A percentile compares a stretch with the other conserved stretches of the same genome.
Evolutionary conservation across 1,140 invertebrate genomes (phyloP).

Genomic region (Penaeus japonicus): DNA sequence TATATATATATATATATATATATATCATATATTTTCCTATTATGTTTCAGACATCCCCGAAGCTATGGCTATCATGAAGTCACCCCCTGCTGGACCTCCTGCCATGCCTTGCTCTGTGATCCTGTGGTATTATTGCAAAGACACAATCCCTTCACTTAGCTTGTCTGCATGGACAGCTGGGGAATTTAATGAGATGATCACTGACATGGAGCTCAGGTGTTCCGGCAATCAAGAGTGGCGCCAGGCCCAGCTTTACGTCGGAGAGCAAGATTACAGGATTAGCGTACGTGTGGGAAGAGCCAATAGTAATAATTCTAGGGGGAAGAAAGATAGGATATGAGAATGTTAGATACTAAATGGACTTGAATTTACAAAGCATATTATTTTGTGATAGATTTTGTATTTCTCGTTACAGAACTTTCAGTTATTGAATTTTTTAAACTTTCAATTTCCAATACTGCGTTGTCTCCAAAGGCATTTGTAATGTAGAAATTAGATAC

Average conservation of each 20-base stretch:
- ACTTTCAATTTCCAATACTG: too few relatives aligned
- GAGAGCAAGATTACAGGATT: neutral
- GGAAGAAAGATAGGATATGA: neutral
- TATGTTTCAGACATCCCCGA: constrained; percentile 4
- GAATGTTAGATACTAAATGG: too few relatives aligned
- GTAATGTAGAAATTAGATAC: too few relatives aligned
- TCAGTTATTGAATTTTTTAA: too few relatives aligned
- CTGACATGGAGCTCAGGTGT: neutral
- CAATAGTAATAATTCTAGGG: too few relatives aligned
- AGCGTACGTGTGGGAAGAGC: neutral
- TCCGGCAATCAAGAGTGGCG: constrained; percentile 11
- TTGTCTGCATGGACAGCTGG: constrained; percentile 7
- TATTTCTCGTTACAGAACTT: too few relatives aligned
- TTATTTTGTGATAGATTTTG: too few relatives aligned
- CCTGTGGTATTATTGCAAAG: constrained; percentile 39
- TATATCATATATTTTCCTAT: neutral
- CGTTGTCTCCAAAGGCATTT: too few relatives aligned
- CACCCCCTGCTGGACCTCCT: constrained; percentile 16
- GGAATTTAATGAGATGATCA: neutral
- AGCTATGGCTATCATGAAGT: constrained; percentile 9
- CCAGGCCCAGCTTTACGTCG: constrained; percentile 6
- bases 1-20: neutral
- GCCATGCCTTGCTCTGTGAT: constrained; percentile 11
- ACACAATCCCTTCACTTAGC: neutral
- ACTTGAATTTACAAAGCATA: too few relatives aligned